Evolutionary conservation across 64 coral and sea anemone species (phyloP), one percentile per base, ranked within the genome.

Genomic region (Montipora foliosa): DNA sequence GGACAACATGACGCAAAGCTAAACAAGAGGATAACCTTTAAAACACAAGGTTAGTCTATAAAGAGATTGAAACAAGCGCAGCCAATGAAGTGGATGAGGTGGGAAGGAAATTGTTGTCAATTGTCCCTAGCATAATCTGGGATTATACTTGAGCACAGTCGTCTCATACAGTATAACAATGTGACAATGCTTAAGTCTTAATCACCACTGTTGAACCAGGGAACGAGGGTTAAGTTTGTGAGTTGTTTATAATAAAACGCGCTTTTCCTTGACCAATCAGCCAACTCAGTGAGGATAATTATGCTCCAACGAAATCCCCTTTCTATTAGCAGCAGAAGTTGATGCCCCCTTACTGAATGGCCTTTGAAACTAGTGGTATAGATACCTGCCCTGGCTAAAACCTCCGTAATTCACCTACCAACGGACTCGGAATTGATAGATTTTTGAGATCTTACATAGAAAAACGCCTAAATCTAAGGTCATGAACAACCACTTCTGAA

Each of bases 321-420:
- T 79, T 8, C 2, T 11, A 19, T 25, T n/a, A 79, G 76, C 76
- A 5, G 90, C 90, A 20, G 90, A 47, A 48, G 89, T 13, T 47
- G 89, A 80, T n/a, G 64, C 89, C 19, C 89, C 53, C 90, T 53
- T 25, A 84, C 80, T 49, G 90, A 92, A 68, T 92, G 90, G 64
- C 51, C 77, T 52, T 71, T 71, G 68, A 91, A 91, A 21, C 19
- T 47, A 51, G 81, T 60, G 24, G 79, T 29, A 25, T 70, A 29
- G 44, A 91, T 82, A 19, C 77, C 77, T 24, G 90, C 77, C 50
- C 68, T 3, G 11, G 14, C 6, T 25, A 91, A 49, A 46, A 82
- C 37, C 4, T 47, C 53, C 14, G 67, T 91, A 61, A 82, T 15
- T 79, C 89, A 91, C 13, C 66, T 57, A 9, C 50, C 62, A 71